phyloP scores from a whole-genome alignment of 2,113 vertebrate genomes.

The Sciurus niger region DNA sequence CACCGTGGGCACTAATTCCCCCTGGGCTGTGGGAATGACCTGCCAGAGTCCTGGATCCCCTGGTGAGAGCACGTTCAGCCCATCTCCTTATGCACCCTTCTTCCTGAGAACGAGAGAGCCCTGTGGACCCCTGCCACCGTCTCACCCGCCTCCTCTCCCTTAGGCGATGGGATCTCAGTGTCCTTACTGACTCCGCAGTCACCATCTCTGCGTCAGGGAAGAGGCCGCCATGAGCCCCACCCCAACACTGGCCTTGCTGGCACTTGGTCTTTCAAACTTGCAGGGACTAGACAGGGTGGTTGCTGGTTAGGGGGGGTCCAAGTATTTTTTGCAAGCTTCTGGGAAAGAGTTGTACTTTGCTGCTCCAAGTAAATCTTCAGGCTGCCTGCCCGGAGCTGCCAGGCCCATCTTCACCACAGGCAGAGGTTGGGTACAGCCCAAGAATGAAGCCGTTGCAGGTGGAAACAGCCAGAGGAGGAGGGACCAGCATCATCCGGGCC shows the following conservation, averaged over 20 bases:
- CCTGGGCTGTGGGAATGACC: rapidly evolving
- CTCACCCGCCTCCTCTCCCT: too few species aligned
- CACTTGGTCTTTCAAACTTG: background rate
- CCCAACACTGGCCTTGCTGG: background rate
- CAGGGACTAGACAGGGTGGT: rapidly evolving
- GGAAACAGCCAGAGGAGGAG: too few species aligned
- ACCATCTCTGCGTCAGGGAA: too few species aligned
- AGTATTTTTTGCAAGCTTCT: background rate
- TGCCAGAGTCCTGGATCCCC: rapidly evolving
- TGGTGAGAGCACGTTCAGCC: rapidly evolving
- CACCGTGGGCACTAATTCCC: too few species aligned
- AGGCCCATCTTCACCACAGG: rapidly evolving
- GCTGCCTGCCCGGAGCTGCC: rapidly evolving
- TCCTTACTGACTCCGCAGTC: background rate
- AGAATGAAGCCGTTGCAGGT: rapidly evolving
- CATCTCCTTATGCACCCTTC: rapidly evolving
- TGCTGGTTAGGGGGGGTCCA: background rate
- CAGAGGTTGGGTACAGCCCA: background rate
- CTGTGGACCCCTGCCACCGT: too few species aligned
- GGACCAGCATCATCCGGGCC: rapidly evolving
- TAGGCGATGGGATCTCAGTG: background rate
- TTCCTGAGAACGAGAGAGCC: too few species aligned
- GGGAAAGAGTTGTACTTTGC: too few species aligned
- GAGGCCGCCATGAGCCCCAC: too few species aligned
- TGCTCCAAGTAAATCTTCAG: background rate